These are phyloP conservation scores for Agonopterix arenella DNA, from an alignment of 2,888 invertebrate genomes.

Conservation along the genomic window DNA sequence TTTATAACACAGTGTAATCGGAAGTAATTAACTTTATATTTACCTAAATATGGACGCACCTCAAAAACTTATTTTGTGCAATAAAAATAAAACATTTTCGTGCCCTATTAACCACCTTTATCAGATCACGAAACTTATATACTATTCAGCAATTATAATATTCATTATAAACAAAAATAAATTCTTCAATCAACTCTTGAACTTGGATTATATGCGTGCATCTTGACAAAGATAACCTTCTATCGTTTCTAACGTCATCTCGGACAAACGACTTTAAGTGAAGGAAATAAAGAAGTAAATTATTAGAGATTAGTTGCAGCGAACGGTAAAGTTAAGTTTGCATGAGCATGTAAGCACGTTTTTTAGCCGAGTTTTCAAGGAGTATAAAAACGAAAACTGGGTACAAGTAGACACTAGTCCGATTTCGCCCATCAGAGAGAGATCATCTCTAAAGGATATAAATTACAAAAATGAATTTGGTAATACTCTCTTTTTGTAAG, in stretches of 20 bases:
- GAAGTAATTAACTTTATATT: too few species aligned
- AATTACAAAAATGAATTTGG: slow-evolving; percentile 46
- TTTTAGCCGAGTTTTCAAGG: slow-evolving; percentile 56
- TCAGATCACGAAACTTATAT: slow-evolving; percentile 15
- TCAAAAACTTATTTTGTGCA: background rate
- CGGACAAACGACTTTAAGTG: background rate
- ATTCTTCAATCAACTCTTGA: slow-evolving; percentile 37
- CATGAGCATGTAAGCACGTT: slow-evolving; percentile 46
- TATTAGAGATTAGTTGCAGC: background rate
- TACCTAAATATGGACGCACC: too few species aligned
- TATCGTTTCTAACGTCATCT: background rate
- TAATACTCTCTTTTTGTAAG: slow-evolving; percentile 25
- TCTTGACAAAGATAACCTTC: slow-evolving; percentile 24
- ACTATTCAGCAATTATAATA: slow-evolving; percentile 14
- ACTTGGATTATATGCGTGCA: slow-evolving; percentile 43
- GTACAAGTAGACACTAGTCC: slow-evolving; percentile 43
- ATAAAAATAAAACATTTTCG: slow-evolving; percentile 3
- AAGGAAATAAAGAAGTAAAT: background rate
- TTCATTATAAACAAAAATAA: slow-evolving; percentile 26
- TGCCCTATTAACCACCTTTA: slow-evolving; percentile 13
- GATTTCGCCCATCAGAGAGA: slow-evolving; percentile 39
- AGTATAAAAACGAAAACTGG: slow-evolving; percentile 62
- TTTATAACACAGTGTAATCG: too few species aligned
- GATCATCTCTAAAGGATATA: slow-evolving; percentile 27
- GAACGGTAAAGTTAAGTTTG: slow-evolving; percentile 25